phyloP scores from a whole-genome alignment of 2,888 invertebrate genomes.

The Anthrax anthrax region DNA sequence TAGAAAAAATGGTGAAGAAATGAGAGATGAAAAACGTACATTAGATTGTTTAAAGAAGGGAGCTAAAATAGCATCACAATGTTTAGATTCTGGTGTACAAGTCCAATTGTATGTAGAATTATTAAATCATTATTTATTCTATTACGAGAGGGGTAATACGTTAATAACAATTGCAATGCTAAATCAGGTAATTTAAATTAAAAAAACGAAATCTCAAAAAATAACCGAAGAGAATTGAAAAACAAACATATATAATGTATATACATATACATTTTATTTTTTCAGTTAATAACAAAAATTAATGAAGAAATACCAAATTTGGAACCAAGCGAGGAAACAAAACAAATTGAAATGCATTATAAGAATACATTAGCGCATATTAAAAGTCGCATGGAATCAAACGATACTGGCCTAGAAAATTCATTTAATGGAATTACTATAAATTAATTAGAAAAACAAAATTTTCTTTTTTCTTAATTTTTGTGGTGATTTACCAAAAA shows the following conservation, averaged over 20 bases:
- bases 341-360: conserved; percentile 92
- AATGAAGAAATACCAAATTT: conserved; percentile 86
- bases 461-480: no score
- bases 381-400: conserved; percentile 42
- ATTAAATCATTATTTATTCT: conserved; percentile 84
- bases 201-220: no score
- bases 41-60: conserved; percentile 93
- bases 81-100: conserved; percentile 94
- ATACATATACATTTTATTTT: neutral
- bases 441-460: no score
- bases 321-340: conserved; percentile 89
- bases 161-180: conserved; percentile 41
- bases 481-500: no score
- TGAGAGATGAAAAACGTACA: conserved; percentile 82
- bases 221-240: neutral
- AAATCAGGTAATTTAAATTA: conserved; percentile 37
- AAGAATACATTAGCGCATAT: conserved; percentile 77
- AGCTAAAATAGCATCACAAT: conserved; percentile 87
- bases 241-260: no score
- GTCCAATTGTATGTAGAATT: conserved; percentile 92
- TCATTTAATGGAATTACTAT: conserved; percentile 31
- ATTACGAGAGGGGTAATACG: conserved; percentile 75
- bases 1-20: conserved; percentile 39
- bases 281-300: conserved; percentile 77
- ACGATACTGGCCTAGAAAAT: conserved; percentile 29